These are phyloP conservation scores for Arion vulgaris DNA, from an alignment of 1,140 invertebrate species.

Conservation along the genomic window DNA sequence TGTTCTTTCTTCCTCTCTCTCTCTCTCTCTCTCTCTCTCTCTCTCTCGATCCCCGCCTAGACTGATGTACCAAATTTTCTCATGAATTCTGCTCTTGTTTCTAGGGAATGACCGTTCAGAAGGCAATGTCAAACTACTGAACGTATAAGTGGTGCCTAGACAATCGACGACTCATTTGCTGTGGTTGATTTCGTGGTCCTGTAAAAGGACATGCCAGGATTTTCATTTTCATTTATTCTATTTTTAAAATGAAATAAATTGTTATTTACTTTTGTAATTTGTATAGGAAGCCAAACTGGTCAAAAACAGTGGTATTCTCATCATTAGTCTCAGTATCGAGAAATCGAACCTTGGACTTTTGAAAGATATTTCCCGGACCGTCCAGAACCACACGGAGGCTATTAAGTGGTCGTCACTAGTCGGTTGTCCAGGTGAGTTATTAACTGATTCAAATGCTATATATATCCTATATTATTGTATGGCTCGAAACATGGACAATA, in stretches of 20 bases:
- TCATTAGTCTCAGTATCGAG: slow-evolving; percentile 29
- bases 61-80: too few species aligned
- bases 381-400: slow-evolving; percentile 31
- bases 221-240: background rate
- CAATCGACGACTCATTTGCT: too few species aligned
- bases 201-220: background rate
- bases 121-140: background rate
- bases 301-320: slow-evolving; percentile 4
- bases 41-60: too few species aligned
- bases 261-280: background rate
- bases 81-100: too few species aligned
- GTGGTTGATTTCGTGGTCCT: background rate
- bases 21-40: too few species aligned
- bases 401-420: slow-evolving; percentile 39
- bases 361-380: slow-evolving; percentile 23
- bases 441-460: background rate
- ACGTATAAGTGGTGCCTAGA: background rate
- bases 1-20: too few species aligned
- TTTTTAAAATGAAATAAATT: background rate
- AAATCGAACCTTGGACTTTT: slow-evolving; percentile 4
- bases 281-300: slow-evolving; percentile 14
- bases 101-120: background rate
- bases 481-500: too few species aligned
- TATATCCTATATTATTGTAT: too few species aligned
- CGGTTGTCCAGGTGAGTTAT: slow-evolving; percentile 41